phyloP scores from a whole-genome alignment of 2,888 invertebrate species.

The Caenorhabditis sp. region DNA sequence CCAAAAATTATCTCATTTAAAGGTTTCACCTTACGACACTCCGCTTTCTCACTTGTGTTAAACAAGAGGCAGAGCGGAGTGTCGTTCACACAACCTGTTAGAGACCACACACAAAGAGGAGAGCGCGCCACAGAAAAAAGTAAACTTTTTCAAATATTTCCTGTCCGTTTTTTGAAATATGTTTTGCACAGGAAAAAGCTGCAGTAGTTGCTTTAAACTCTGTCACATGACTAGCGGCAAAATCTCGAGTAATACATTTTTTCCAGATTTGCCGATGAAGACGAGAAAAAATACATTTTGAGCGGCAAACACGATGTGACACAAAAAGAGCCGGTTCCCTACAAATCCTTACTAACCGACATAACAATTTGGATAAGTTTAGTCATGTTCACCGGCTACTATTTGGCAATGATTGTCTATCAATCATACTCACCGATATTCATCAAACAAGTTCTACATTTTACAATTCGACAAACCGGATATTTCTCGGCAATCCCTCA shows the following conservation, averaged over 20 bases:
- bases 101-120: too few species aligned
- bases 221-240: not conserved
- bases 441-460: slow-evolving; percentile 50
- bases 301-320: slow-evolving; percentile 28
- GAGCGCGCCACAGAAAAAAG: too few species aligned
- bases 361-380: slow-evolving; percentile 46
- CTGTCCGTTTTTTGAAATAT: too few species aligned
- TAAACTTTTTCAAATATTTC: too few species aligned
- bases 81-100: too few species aligned
- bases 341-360: slow-evolving; percentile 28
- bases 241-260: not conserved
- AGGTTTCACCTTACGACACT: too few species aligned
- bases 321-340: slow-evolving; percentile 27
- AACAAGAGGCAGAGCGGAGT: too few species aligned
- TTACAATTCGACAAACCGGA: slow-evolving; percentile 46
- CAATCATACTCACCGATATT: slow-evolving; percentile 52
- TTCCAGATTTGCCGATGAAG: slow-evolving; percentile 35
- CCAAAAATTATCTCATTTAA: too few species aligned
- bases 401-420: slow-evolving; percentile 51
- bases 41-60: too few species aligned
- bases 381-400: slow-evolving; percentile 49
- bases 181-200: too few species aligned
- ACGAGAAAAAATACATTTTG: slow-evolving; percentile 38
- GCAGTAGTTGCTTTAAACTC: too few species aligned
- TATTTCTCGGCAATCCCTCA: slow-evolving; percentile 52